Evolutionary conservation across 2,797 vertebrate species (phyloP), one percentile per base, ranked within the genome.

Genomic region (Ceyx erithaca): DNA sequence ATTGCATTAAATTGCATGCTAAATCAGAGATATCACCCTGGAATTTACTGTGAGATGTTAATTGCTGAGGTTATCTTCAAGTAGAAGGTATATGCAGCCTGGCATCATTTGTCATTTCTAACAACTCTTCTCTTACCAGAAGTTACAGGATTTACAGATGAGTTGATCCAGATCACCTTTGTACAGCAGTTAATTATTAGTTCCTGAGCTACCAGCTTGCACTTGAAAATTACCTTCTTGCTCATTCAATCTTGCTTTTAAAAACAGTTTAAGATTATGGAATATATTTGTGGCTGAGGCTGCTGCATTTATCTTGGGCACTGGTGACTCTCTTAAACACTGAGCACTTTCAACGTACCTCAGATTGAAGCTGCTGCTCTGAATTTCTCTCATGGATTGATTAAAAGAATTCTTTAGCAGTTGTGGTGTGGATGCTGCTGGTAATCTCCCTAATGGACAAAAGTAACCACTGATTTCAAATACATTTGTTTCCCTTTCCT

Each of bases 91-190:
- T 30, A 31, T 26, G 41, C 75, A 71, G 35, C 45, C 51, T 61
- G 43, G 73, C 48, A 30, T 51, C 66, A 85, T 78, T 85, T 77
- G 55, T 78, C 69, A 45, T 72, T 91, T 91, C 31, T 48, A 87
- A 63, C 67, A 86, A 75, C 55, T 75, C 63, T 61, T 33, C 33
- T 52, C 48, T 75, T 59, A 45, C 17, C 67, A 22, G 57, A 95
- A 94, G 51, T 90, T 94, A 40, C 79, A 94, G 92, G 92, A 92
- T 93, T 96, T 95, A 83, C 84, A 93, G 84, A 77, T 87, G 92
- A 94, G 79, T 90, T 93, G 84, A 94, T 93, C 76, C 62, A 25
- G 69, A 80, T 94, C 91, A 92, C 90, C 90, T 94, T 88, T 89
- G 72, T 66, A 18, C 58, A n/a, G 86, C 66, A 69, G 75, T 92